Evolutionary conservation across 35 echinoderm and acorn worm species (phyloP).

Genomic region (Chiridota heheva): DNA sequence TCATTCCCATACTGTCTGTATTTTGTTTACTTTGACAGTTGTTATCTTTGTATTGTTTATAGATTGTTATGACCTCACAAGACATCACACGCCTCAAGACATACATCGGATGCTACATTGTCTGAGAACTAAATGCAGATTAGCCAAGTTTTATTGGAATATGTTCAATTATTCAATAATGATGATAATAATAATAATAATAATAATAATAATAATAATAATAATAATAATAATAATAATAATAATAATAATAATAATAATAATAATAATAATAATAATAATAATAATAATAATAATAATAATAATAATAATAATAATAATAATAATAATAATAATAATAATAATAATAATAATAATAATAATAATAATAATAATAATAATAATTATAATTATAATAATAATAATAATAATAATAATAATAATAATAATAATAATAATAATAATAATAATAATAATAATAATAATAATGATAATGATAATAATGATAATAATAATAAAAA

Average conservation of each 20-base stretch:
- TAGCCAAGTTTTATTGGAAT: too few relatives aligned
- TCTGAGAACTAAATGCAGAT: too few relatives aligned
- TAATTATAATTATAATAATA: neutral
- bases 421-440: neutral
- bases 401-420: neutral
- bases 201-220: constrained; percentile 11
- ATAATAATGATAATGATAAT: neutral
- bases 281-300: constrained; percentile 11
- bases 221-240: constrained; percentile 11
- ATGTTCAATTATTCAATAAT: neutral
- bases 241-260: constrained; percentile 11
- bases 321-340: constrained; percentile 8
- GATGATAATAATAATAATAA: constrained; percentile 3
- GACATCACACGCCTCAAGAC: too few relatives aligned
- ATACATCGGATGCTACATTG: too few relatives aligned
- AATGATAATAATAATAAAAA: neutral
- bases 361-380: constrained; percentile 7
- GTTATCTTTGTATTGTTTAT: too few relatives aligned
- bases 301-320: constrained; percentile 8
- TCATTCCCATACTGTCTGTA: too few relatives aligned
- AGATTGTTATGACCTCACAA: too few relatives aligned
- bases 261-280: constrained; percentile 11
- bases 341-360: constrained; percentile 8
- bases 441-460: neutral
- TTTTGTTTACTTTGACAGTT: too few relatives aligned